A percentile compares a stretch with the other conserved stretches of the same genome.
Evolutionary conservation across 2,797 vertebrate species (phyloP).

Genomic region (Pseudochromis fuscus): DNA sequence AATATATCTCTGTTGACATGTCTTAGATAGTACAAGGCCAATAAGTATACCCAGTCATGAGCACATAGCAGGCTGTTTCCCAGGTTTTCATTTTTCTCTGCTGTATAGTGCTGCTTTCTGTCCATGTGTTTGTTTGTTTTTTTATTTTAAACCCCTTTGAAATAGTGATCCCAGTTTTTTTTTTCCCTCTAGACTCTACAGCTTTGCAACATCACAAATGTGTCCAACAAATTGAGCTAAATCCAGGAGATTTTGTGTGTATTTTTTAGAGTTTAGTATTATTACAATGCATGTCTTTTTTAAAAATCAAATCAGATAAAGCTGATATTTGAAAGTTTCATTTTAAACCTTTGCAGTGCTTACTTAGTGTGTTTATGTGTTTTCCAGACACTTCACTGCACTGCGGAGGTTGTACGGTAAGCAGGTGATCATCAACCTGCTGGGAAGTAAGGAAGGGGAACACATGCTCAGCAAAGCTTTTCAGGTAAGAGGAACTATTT

Average conservation of each 20-base stretch:
- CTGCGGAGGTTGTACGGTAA: conserved; percentile 94
- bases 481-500: conserved; percentile 85
- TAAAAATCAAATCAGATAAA: not conserved
- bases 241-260: too few species aligned
- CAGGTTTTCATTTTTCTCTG: too few species aligned
- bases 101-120: not conserved
- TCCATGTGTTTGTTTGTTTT: not conserved
- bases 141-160: not conserved
- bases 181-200: not conserved
- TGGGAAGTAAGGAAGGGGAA: conserved; percentile 97
- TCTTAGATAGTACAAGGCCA: not conserved
- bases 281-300: too few species aligned
- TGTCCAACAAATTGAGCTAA: too few species aligned
- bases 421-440: conserved; percentile 96
- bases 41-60: conserved; percentile 24
- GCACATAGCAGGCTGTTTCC: conserved; percentile 9
- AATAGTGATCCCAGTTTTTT: not conserved
- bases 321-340: not conserved
- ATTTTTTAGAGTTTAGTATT: too few species aligned
- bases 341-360: not conserved
- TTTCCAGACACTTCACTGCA: conserved; percentile 93
- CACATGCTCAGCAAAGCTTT: conserved; percentile 99
- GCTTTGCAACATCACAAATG: not conserved
- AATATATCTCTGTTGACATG: conserved; percentile 14
- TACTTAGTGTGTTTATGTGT: conserved; percentile 18